Percentiles rank a stretch among this genome's conserved stretches.
These are phyloP conservation scores for Pluvianellus socialis DNA, from an alignment of 2,113 vertebrate genomes.

Conservation along the genomic window DNA sequence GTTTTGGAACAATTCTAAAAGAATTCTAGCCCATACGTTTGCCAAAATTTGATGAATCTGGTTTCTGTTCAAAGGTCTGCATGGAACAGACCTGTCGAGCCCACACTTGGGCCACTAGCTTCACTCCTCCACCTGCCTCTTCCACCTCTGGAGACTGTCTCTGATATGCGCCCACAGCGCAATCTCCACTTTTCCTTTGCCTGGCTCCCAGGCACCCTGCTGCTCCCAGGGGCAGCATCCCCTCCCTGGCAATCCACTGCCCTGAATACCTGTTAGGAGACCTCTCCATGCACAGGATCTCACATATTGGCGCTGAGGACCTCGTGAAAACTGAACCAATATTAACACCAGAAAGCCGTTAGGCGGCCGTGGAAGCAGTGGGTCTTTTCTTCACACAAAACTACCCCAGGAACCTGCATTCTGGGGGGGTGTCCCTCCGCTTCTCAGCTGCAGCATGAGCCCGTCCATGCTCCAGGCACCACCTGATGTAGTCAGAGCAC, in stretches of 20 bases:
- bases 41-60: neutral
- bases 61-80: neutral
- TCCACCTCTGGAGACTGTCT: neutral
- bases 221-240: neutral
- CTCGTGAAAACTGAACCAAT: neutral
- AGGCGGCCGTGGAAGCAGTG: neutral
- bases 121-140: neutral
- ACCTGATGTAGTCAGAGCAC: neutral
- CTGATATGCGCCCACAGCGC: accelerated
- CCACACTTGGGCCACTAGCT: neutral
- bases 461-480: neutral
- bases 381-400: neutral
- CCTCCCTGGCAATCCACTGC: neutral
- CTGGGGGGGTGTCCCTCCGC: neutral
- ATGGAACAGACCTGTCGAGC: neutral
- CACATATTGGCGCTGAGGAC: neutral
- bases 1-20: neutral
- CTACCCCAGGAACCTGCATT: neutral
- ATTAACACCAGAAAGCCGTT: neutral
- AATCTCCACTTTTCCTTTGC: neutral
- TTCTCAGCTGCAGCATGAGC: neutral
- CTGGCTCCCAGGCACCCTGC: neutral
- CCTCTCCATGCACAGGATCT: accelerated
- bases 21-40: neutral
- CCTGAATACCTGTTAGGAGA: neutral